Percentiles rank a stretch among this genome's conserved stretches.
These are phyloP conservation scores for Philonicus albiceps DNA, from an alignment of 2,888 invertebrate species.

Conservation along the genomic window DNA sequence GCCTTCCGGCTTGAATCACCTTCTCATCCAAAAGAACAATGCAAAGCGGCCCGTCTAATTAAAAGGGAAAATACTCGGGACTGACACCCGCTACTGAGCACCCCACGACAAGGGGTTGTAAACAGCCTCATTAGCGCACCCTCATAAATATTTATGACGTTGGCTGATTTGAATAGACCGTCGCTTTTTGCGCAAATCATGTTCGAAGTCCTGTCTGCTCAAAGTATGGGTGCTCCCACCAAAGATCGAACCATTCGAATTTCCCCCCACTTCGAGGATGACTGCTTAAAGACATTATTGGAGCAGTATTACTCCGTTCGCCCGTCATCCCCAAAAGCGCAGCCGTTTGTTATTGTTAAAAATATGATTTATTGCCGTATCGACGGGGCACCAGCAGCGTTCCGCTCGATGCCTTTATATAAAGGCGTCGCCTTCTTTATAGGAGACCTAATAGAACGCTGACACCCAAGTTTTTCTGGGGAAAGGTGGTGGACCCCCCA, in stretches of 20 bases:
- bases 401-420: slow-evolving; percentile 47
- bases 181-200: slow-evolving; percentile 10
- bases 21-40: slow-evolving; percentile 4
- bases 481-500: not conserved
- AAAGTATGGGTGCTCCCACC: not conserved
- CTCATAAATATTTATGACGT: slow-evolving; percentile 46
- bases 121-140: slow-evolving; percentile 42
- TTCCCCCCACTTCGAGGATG: not conserved
- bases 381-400: slow-evolving; percentile 40
- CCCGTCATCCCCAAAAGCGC: slow-evolving; percentile 16
- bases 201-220: not conserved
- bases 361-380: slow-evolving; percentile 49
- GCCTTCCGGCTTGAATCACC: not conserved
- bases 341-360: slow-evolving; percentile 48
- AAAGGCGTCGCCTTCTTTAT: slow-evolving; percentile 44
- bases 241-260: not conserved
- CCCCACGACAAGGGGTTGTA: slow-evolving; percentile 35
- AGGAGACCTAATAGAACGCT: slow-evolving; percentile 40
- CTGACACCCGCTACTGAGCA: not conserved
- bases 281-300: slow-evolving; percentile 18
- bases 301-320: not conserved
- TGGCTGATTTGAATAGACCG: slow-evolving; percentile 36
- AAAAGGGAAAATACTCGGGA: slow-evolving; percentile 9
- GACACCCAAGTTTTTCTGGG: not conserved
- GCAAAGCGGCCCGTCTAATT: slow-evolving; percentile 7